A percentile compares a stretch with the other conserved stretches of the same genome.
Evolutionary conservation across 1,140 invertebrate species (phyloP).

Genomic region (Bombus turneri): DNA sequence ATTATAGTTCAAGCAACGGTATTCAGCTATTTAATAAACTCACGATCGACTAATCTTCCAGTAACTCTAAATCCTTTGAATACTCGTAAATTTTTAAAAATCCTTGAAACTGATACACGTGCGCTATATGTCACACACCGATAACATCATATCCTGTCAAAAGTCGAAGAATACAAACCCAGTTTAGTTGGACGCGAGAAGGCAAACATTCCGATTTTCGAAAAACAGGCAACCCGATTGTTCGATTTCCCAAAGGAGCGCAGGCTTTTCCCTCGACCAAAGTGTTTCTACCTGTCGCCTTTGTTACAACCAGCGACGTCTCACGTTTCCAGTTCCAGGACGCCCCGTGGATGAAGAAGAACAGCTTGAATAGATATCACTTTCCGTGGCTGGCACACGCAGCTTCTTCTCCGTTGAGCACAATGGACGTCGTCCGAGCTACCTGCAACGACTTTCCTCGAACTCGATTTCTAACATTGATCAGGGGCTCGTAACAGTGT

Average conservation of each 20-base stretch:
- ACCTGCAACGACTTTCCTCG: constrained; percentile 58
- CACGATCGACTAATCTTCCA: no score
- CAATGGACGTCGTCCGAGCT: constrained; percentile 62
- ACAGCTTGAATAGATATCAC: constrained; percentile 64
- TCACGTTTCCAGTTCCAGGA: constrained; percentile 66
- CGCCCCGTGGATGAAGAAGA: constrained; percentile 61
- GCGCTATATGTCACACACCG: neutral
- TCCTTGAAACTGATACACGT: neutral
- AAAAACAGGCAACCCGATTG: constrained; percentile 6
- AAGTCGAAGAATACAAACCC: neutral
- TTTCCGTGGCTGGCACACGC: constrained; percentile 64
- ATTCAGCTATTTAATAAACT: neutral
- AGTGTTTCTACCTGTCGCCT: constrained; percentile 68
- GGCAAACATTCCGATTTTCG: neutral
- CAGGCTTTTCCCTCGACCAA: constrained; percentile 31
- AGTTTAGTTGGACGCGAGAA: neutral
- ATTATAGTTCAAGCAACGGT: neutral
- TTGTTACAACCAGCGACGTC: constrained; percentile 56
- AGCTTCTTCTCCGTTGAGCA: constrained; percentile 55
- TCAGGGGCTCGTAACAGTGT: constrained; percentile 20
- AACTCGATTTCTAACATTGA: constrained; percentile 58
- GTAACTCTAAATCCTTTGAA: neutral
- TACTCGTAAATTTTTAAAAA: neutral
- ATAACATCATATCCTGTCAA: neutral
- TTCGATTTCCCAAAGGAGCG: constrained; percentile 27